Evolutionary conservation across 1,140 invertebrate genomes (phyloP), one percentile per base, ranked within the genome.

Genomic region (Brachionus manjavacas): DNA sequence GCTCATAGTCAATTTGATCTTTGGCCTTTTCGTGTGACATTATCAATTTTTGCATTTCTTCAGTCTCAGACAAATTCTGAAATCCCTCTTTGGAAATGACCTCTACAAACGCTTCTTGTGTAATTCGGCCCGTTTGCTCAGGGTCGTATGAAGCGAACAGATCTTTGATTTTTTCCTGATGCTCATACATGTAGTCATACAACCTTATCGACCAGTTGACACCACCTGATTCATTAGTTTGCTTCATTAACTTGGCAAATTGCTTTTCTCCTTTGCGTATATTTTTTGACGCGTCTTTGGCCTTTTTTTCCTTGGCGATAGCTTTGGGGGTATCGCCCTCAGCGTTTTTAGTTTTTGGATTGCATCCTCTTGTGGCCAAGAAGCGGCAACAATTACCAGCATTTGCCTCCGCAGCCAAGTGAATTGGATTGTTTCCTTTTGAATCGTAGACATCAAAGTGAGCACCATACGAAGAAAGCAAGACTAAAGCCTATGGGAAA

Each of bases 301-400:
- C 86, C 2, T 88, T 88, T 60, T 86, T 87, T 52, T 89, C 89
- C 85, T 90, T 90, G 28, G 89, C 89, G 28, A 90, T 85, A 11
- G 85, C 76, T 85, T 86, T 87, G 12, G 89, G 86, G 35, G 86
- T 86, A 39, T 87, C 85, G 9, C 89, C 89, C 72, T 89, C 88
- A 85, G 86, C 87, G 81, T 90, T 89, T 85, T 90, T 90, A 28
- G 86, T 85, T 86, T 90, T 90, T 1, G 89, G 88, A 86, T 90
- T 90, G 78, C 89, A 89, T 60, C 89, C 89, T 89, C 88, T 88
- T 87, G 81, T 90, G 88, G 64, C 85, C 86, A 3, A 89, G 85
- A 89, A 90, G 84, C 88, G 88, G 84, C 88, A 87, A 83, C 87
- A 89, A 86, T 87, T 86, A 8, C 85, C 88, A 66, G 88, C 86